A percentile compares a stretch with the other conserved stretches of the same genome.
phyloP scores from a whole-genome alignment of 1,140 invertebrate species.

The Kradibia gibbosae region DNA sequence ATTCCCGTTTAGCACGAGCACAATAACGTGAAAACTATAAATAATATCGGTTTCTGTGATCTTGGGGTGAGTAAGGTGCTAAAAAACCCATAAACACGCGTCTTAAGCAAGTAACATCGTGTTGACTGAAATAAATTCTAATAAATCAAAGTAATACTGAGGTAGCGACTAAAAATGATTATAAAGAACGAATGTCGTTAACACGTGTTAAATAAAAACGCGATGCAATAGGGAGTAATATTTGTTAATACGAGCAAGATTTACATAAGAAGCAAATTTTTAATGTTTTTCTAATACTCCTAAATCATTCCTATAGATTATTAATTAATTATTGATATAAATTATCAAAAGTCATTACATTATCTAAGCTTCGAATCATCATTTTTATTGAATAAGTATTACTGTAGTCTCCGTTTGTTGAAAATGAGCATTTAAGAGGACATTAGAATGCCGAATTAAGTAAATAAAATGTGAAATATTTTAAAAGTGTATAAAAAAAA shows the following conservation, averaged over 20 bases:
- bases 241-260: too few relatives aligned
- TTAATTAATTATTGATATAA: too few relatives aligned
- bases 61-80: slow-evolving; percentile 15
- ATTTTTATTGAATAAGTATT: too few relatives aligned
- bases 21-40: slow-evolving; percentile 23
- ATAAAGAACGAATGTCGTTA: not conserved
- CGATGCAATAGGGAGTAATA: not conserved
- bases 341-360: too few relatives aligned
- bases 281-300: too few relatives aligned
- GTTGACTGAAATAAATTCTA: slow-evolving; percentile 32
- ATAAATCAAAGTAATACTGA: slow-evolving; percentile 14
- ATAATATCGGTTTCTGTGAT: slow-evolving; percentile 36
- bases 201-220: not conserved
- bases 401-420: too few relatives aligned
- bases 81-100: slow-evolving; percentile 24
- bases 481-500: not conserved
- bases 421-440: too few relatives aligned
- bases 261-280: too few relatives aligned
- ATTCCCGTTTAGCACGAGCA: not conserved
- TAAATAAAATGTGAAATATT: not conserved
- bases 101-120: not conserved
- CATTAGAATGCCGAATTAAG: too few relatives aligned
- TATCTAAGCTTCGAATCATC: too few relatives aligned
- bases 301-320: too few relatives aligned
- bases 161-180: not conserved